Evolutionary conservation across 2,797 vertebrate species (phyloP).

Genomic region (Myiotriccus ornatus): DNA sequence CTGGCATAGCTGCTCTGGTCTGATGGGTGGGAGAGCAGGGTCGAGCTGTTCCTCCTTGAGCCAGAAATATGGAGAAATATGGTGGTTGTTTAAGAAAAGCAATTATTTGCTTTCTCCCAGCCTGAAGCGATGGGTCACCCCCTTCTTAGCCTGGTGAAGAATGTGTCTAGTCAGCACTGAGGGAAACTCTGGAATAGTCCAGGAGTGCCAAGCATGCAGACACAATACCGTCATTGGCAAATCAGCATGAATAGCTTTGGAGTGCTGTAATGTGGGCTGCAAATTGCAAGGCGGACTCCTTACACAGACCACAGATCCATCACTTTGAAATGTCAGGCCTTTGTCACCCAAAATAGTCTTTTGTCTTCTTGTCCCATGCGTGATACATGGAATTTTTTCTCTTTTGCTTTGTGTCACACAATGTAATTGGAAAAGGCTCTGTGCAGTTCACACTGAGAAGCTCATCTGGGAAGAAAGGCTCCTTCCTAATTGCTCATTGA

Average conservation of each 20-base stretch:
- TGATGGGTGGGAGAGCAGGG: neutral
- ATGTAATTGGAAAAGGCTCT: neutral
- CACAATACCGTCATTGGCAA: constrained; percentile 7
- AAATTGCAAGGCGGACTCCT: constrained; percentile 30
- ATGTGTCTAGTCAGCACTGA: constrained; percentile 13
- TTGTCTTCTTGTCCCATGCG: neutral
- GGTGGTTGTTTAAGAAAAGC: neutral
- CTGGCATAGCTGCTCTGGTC: neutral
- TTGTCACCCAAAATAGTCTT: constrained; percentile 45
- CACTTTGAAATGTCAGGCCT: constrained; percentile 48
- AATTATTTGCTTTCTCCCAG: neutral
- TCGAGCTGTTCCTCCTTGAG: neutral
- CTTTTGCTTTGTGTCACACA: neutral
- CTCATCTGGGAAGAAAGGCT: neutral
- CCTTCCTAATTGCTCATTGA: neutral
- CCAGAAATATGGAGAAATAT: neutral
- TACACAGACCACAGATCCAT: constrained; percentile 43
- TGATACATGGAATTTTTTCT: neutral
- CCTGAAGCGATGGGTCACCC: neutral
- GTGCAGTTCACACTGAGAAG: neutral
- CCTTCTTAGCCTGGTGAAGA: neutral
- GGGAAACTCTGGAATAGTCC: constrained; percentile 43
- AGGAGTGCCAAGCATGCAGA: constrained; percentile 1
- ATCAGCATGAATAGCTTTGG: neutral
- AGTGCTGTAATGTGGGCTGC: constrained; percentile 36